Evolutionary conservation across 1,140 invertebrate genomes (phyloP).

Genomic region (Bombus difficillimus): DNA sequence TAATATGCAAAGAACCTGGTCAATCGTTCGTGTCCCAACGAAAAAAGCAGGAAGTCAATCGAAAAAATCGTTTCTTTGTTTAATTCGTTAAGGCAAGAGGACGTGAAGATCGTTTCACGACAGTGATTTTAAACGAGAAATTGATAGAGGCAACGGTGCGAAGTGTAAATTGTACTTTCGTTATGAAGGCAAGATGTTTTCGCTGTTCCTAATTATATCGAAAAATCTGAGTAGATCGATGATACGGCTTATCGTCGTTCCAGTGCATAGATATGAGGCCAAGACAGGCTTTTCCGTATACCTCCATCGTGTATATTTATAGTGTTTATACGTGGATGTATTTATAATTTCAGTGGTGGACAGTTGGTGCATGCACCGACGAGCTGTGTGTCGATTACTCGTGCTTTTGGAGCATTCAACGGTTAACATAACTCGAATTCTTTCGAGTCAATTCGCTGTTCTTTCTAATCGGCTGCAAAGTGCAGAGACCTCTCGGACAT

Average conservation of each 20-base stretch:
- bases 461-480: not conserved
- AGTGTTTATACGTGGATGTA: conserved; percentile 68
- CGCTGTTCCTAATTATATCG: not conserved
- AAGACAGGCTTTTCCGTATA: conserved; percentile 8
- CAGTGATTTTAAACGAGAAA: not conserved
- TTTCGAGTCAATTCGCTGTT: too few relatives aligned
- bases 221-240: not conserved
- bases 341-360: conserved; percentile 66
- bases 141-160: not conserved
- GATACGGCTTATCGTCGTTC: not conserved
- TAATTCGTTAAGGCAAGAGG: not conserved
- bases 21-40: not conserved
- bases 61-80: conserved; percentile 1
- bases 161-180: not conserved
- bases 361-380: too few relatives aligned
- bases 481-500: not conserved
- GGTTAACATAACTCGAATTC: not conserved
- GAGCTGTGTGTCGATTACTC: not conserved
- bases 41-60: conserved; percentile 28
- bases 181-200: not conserved
- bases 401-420: not conserved
- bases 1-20: conserved; percentile 1
- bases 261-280: too few relatives aligned
- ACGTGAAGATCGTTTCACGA: not conserved
- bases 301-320: conserved; percentile 64